Evolutionary conservation across 2,797 vertebrate species (phyloP).

Genomic region (Danio tinwini): DNA sequence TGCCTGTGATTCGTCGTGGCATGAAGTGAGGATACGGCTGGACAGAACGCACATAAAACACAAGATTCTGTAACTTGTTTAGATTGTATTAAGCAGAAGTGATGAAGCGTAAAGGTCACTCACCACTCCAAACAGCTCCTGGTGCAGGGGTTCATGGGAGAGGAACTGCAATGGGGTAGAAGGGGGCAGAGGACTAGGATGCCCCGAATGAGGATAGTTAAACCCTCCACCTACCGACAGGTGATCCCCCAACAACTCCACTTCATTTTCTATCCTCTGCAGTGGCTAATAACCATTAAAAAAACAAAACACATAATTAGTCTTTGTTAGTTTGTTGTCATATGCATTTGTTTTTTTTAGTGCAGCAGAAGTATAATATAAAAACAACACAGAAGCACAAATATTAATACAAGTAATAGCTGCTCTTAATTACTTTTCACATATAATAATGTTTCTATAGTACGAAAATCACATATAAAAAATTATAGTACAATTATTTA

Average conservation of each 20-base stretch:
- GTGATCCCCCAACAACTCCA: conserved; percentile 94
- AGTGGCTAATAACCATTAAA: conserved; percentile 79
- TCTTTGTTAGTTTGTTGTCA: background rate
- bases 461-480: too few relatives aligned
- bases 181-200: conserved; percentile 85
- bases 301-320: background rate
- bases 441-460: too few relatives aligned
- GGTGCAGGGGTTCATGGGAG: conserved; percentile 92
- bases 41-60: background rate
- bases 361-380: background rate
- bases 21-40: conserved; percentile 95
- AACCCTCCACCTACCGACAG: conserved; percentile 91
- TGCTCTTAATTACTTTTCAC: too few relatives aligned
- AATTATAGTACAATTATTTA: too few relatives aligned
- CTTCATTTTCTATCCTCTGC: conserved; percentile 97
- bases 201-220: conserved; percentile 86
- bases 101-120: conserved; percentile 62
- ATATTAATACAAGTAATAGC: background rate
- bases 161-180: conserved; percentile 94
- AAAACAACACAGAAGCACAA: background rate
- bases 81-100: background rate
- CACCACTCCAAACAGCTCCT: conserved; percentile 95
- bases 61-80: background rate
- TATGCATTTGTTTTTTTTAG: background rate
- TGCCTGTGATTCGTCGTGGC: conserved; percentile 91